Conservation (phyloP, 2,797 vertebrate species). For the Atherinosoma microstoma region DNA sequence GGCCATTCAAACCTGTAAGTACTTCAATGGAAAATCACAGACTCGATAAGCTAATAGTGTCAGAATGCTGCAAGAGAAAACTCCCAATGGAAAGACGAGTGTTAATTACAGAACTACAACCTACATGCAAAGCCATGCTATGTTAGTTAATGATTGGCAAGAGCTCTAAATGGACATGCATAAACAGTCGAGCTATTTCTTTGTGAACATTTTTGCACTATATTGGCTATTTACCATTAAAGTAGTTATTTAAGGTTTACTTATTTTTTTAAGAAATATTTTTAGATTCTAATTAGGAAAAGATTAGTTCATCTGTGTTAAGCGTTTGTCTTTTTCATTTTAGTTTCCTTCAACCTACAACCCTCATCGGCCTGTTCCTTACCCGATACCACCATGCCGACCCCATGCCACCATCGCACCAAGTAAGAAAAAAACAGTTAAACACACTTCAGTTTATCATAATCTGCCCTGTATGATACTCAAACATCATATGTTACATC, state of each 20-base stretch:
- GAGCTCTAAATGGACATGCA: background rate
- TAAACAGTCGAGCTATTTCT: background rate
- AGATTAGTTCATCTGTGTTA: background rate
- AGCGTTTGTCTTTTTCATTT: constrained; percentile 28
- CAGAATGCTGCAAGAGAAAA: background rate
- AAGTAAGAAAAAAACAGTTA: constrained; percentile 87
- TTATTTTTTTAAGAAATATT: background rate
- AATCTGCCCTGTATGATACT: background rate
- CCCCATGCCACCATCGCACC: constrained; percentile 96
- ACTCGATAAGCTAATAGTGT: background rate
- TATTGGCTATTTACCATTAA: background rate
- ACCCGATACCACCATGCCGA: constrained; percentile 97
- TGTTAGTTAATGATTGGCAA: background rate
- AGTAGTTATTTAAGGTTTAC: background rate
- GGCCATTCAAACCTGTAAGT: constrained; percentile 94
- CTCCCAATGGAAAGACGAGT: background rate
- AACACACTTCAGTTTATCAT: background rate
- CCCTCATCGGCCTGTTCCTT: constrained; percentile 96
- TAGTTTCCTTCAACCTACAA: constrained; percentile 97
- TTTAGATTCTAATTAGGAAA: background rate
- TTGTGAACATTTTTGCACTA: background rate
- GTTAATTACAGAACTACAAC: constrained; percentile 9
- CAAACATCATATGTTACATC: background rate
- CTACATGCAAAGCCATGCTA: background rate
- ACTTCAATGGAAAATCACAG: background rate